A percentile compares a stretch with the other conserved stretches of the same genome.
These are phyloP conservation scores for Rutpela maculata DNA, from an alignment of 2,888 invertebrate species.

Conservation along the genomic window DNA sequence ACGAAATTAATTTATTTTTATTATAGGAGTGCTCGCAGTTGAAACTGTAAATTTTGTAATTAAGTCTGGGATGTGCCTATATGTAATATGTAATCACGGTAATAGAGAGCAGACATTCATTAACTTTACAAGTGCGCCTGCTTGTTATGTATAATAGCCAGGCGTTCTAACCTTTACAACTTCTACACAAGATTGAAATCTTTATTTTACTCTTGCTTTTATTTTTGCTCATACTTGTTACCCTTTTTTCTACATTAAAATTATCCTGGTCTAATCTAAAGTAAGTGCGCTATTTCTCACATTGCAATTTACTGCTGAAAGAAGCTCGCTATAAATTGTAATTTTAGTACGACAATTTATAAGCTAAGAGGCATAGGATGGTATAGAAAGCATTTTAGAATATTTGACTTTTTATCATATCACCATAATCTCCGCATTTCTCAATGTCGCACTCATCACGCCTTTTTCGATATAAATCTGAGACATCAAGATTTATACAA, in stretches of 20 bases:
- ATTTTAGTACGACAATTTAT: slow-evolving; percentile 21
- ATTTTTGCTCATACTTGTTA: slow-evolving; percentile 31
- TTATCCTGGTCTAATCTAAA: slow-evolving; percentile 34
- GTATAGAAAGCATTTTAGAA: slow-evolving; percentile 10
- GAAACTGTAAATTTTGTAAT: slow-evolving; percentile 66
- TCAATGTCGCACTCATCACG: slow-evolving; percentile 4
- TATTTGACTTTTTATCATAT: neutral
- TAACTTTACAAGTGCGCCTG: slow-evolving; percentile 63
- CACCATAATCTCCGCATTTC: neutral
- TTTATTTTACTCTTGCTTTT: slow-evolving; percentile 41
- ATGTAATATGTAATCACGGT: slow-evolving; percentile 64
- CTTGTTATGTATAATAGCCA: slow-evolving; percentile 62
- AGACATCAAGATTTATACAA: neutral
- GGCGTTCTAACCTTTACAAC: slow-evolving; percentile 59
- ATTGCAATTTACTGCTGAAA: slow-evolving; percentile 35
- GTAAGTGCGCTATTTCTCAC: slow-evolving; percentile 37
- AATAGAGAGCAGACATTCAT: slow-evolving; percentile 63
- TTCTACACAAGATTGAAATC: slow-evolving; percentile 47
- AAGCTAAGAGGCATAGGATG: slow-evolving; percentile 18
- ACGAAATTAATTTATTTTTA: slow-evolving; percentile 65
- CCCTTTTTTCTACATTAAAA: slow-evolving; percentile 36
- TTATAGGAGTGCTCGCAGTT: slow-evolving; percentile 56
- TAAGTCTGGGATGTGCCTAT: slow-evolving; percentile 64
- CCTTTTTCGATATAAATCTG: neutral
- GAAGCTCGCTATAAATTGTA: slow-evolving; percentile 27